Conservation (phyloP, 2,888 invertebrate genomes). For the Erpobdella octoculata region DNA sequence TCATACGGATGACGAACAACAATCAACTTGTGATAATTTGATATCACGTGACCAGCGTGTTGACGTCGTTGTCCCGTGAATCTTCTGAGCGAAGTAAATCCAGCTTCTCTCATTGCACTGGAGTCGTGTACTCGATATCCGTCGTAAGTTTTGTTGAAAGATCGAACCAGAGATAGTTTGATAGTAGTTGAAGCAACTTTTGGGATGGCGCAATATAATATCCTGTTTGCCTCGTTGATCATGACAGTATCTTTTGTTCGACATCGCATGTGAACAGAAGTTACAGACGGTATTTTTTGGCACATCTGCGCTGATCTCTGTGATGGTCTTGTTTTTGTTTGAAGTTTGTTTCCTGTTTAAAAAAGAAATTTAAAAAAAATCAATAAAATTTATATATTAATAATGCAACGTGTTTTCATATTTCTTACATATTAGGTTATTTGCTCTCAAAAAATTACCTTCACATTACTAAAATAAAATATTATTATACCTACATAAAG, state of each 20-base stretch:
- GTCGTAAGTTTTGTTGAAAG: neutral
- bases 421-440: no score
- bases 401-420: no score
- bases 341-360: no score
- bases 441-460: no score
- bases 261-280: no score
- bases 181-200: slow-evolving; percentile 28
- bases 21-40: slow-evolving; percentile 26
- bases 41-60: neutral
- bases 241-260: slow-evolving; percentile 3
- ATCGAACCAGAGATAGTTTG: slow-evolving; percentile 21
- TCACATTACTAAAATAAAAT: no score
- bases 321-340: no score
- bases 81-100: slow-evolving; percentile 21
- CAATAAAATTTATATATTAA: no score
- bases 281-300: no score
- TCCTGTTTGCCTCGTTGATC: slow-evolving; percentile 8
- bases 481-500: no score
- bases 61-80: neutral
- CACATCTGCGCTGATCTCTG: no score
- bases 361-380: no score
- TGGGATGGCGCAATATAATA: slow-evolving; percentile 27
- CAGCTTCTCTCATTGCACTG: slow-evolving; percentile 9
- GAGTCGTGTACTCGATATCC: slow-evolving; percentile 21
- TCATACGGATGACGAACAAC: slow-evolving; percentile 31